Conservation (phyloP, 1,140 invertebrate genomes). For the Whitmania pigra region DNA sequence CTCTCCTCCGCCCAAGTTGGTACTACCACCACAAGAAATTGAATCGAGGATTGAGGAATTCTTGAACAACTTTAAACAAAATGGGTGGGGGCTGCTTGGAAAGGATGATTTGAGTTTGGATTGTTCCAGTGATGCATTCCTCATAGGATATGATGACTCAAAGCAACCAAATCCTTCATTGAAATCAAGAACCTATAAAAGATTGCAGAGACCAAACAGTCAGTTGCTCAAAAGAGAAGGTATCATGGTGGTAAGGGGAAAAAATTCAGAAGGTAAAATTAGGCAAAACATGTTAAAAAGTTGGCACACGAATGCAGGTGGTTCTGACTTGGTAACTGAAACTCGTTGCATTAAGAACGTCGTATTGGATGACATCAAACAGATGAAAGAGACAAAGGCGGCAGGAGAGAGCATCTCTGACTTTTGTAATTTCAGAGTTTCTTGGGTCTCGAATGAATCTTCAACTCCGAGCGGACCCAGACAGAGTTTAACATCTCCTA, state of each 20-base stretch:
- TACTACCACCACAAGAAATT: not conserved
- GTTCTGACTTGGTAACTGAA: too few relatives aligned
- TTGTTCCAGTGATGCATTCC: not conserved
- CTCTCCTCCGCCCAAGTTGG: not conserved
- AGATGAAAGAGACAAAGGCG: not conserved
- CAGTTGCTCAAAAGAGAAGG: too few relatives aligned
- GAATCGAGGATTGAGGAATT: slow-evolving; percentile 13
- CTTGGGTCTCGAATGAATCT: slow-evolving; percentile 10
- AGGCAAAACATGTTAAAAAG: too few relatives aligned
- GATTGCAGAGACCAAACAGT: too few relatives aligned
- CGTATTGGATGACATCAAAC: not conserved
- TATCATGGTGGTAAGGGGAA: too few relatives aligned
- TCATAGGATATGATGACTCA: not conserved
- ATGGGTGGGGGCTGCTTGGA: not conserved
- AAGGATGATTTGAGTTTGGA: not conserved
- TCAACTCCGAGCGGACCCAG: slow-evolving; percentile 11
- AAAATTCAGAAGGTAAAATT: too few relatives aligned
- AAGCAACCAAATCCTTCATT: too few relatives aligned
- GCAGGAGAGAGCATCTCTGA: too few relatives aligned
- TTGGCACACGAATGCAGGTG: too few relatives aligned
- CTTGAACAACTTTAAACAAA: slow-evolving; percentile 14
- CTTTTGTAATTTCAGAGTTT: slow-evolving; percentile 4
- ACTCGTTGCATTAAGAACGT: too few relatives aligned
- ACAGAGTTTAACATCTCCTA: slow-evolving; percentile 17
- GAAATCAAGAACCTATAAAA: too few relatives aligned